Evolutionary conservation across 2,888 invertebrate genomes (phyloP).

Genomic region (Tenthredo livida): DNA sequence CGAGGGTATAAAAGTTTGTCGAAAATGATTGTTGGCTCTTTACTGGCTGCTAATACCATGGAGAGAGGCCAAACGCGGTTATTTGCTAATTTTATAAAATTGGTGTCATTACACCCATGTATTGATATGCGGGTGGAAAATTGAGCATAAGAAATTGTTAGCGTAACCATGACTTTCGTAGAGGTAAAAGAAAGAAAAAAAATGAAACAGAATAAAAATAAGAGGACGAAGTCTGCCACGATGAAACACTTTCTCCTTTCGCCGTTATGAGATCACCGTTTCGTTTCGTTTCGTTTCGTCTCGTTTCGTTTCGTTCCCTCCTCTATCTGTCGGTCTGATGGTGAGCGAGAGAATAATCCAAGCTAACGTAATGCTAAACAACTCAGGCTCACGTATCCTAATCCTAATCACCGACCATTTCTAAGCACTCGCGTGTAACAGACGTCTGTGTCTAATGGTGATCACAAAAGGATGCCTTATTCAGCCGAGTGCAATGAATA

Average conservation of each 20-base stretch:
- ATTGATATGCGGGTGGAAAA: not conserved
- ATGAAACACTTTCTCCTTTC: conserved; percentile 76
- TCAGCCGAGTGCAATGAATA: conserved; percentile 10
- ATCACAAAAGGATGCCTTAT: not conserved
- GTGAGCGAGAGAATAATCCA: conserved; percentile 53
- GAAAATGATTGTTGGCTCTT: not conserved
- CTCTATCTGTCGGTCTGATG: conserved; percentile 53
- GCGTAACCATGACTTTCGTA: conserved; percentile 74
- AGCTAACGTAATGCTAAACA: not conserved
- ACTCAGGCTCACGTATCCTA: not conserved
- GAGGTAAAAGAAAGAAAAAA: conserved; percentile 61
- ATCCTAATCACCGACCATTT: conserved; percentile 14
- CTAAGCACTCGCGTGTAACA: not conserved
- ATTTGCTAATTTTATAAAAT: conserved; percentile 5
- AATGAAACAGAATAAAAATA: conserved; percentile 56
- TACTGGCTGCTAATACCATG: too few species aligned
- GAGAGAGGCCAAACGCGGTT: too few species aligned
- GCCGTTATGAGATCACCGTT: conserved; percentile 75
- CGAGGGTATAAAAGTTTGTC: not conserved
- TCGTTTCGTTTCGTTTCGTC: conserved; percentile 59
- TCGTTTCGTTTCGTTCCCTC: conserved; percentile 59
- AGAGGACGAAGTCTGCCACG: conserved; percentile 57
- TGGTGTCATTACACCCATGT: conserved; percentile 11
- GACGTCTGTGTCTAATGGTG: not conserved
- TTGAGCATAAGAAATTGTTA: conserved; percentile 58